Base-by-base conservation (phyloP, 2,888 invertebrate genomes). In the Trilocha varians region DNA sequence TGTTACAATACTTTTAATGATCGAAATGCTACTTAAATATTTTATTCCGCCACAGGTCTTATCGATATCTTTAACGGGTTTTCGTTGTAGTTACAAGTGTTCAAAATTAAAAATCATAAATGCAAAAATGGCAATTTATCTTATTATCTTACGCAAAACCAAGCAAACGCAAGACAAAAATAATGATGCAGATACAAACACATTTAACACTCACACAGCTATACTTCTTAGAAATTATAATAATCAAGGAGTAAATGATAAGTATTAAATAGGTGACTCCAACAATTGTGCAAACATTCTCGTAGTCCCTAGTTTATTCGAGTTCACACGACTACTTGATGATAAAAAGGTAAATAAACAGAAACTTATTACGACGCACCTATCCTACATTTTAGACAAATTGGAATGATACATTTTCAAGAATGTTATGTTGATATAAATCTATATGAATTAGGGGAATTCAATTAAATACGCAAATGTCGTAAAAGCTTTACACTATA, bases 381-480 rank as follows among this genome's bases (percentile, higher is more conserved):
- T 84, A 84, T 73, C 70, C 82, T 83, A 83, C 76, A 64, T 71
- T 82, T 82, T 80, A 83, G 76, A 78, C 65, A 72, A 67, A 82
- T 75, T 85, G 84, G 84, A 85, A 85, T 85, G 84, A 83, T 84
- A 83, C 70, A 76, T 80, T 80, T 78, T 75, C 61, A 78, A 84
- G 84, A 84, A 84, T 84, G 84, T 83, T 73, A 66, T 70, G 72
- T 77, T 74, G 59, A 69, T 66, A 63, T 68, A 57, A 61, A 57
- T 25, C 25, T 59, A 65, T 55, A 59, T 60, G 61, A 62, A 61
- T 53, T 58, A 62, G 49, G 57, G 53, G 54, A 46, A 50, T 45
- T 54, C 49, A 49, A 55, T 52, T 43, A 51, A 50, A 51, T 40
- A 63, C 55, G 55, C 58, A 49, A 53, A 50, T 50, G 51, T 55